Base-by-base conservation (phyloP, 92 coral and sea anemone species). In the Zoanthus solanderi region DNA sequence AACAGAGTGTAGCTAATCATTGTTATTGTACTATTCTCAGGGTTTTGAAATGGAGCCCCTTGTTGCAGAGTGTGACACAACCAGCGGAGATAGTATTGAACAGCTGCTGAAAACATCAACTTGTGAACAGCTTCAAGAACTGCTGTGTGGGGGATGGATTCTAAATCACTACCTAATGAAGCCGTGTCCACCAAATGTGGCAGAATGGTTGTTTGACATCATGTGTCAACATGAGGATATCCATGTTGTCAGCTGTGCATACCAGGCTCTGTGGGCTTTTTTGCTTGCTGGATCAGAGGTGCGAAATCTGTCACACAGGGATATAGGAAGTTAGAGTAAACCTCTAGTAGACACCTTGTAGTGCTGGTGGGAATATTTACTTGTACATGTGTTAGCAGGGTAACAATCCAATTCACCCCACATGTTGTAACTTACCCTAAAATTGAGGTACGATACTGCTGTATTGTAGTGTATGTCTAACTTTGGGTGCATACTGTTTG, bases 141-240 rank as follows among this genome's bases (percentile, higher is more conserved):
- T 97, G 75, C 87, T 95, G n/a, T 94, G 96, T 90, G 97, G 95
- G 71, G 94, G 96, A 1, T 97, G 99, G 99, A 75, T 97, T 15
- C 78, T 92, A 89, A 95, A 94, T 79, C 92, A 87, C 77, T 97
- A 97, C 81, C 88, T 95, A 34, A 90, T 93, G 85, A 88, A 78
- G 69, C 94, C 96, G 17, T 97, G 99, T 79, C 98, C 98, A n/a
- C 58, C 75, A 65, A 76, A 87, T 47, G 93, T 94, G 29, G 94
- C 94, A 7, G 90, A 97, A 66, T 95, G 99, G 99, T 67, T 97
- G 83, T 97, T 97, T 88, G 91, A 91, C 42, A 84, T 97, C 76
- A 92, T 97, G 93, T 92, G 98, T 75, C 84, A 79, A 45, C 96
- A 94, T 68, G 89, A 78, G 1, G 96, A 97, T 82, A 84, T 34